These are phyloP conservation scores for Psephotus haematonotus DNA, from an alignment of 2,113 vertebrate genomes.

Conservation along the genomic window DNA sequence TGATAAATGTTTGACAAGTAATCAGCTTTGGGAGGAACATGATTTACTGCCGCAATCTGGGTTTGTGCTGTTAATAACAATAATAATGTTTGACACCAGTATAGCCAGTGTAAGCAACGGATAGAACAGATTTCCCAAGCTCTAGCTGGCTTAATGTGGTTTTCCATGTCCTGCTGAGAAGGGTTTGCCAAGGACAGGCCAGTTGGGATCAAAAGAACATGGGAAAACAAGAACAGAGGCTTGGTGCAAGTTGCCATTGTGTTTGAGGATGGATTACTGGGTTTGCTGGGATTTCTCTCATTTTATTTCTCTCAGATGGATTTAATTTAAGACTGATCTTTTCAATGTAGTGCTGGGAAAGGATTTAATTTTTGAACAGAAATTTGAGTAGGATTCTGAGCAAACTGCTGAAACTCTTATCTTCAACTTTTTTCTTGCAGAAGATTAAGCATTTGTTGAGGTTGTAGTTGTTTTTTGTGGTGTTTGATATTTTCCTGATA, in stretches of 20 bases:
- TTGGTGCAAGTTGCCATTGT: background rate
- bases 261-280: background rate
- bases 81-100: slow-evolving; percentile 4
- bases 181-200: background rate
- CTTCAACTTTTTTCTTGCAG: background rate
- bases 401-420: background rate
- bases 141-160: background rate
- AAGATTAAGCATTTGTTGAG: background rate
- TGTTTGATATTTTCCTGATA: background rate
- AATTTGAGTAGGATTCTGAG: background rate
- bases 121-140: background rate
- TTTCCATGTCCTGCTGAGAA: background rate
- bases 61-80: slow-evolving; percentile 36
- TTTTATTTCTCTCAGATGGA: background rate
- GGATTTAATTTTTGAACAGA: background rate
- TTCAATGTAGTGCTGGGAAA: background rate
- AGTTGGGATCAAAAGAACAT: background rate
- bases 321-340: background rate
- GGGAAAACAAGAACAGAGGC: background rate
- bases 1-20: slow-evolving; percentile 42
- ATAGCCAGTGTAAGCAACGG: background rate
- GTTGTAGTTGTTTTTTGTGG: background rate
- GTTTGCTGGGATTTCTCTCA: background rate
- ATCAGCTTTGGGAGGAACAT: slow-evolving; percentile 3
- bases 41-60: slow-evolving; percentile 37